These are phyloP conservation scores for Hydroisotoma schaefferi DNA, from an alignment of 2,888 invertebrate genomes.

Conservation along the genomic window DNA sequence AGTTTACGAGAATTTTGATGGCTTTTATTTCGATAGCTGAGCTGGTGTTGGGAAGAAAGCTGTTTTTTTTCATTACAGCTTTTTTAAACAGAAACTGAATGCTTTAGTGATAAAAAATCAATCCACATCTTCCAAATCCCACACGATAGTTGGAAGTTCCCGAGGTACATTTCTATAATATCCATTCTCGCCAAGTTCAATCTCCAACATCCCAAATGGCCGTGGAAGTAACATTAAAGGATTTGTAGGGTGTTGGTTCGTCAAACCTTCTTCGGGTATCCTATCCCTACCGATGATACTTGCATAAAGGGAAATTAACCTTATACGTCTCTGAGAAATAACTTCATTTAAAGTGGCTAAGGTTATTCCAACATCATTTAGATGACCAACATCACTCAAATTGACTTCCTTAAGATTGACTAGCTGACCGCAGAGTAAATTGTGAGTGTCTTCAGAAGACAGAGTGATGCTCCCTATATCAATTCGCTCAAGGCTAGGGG, in stretches of 20 bases:
- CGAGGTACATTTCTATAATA: constrained; percentile 20
- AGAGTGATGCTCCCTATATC: constrained; percentile 19
- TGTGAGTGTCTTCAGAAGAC: constrained; percentile 10
- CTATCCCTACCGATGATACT: constrained; percentile 4
- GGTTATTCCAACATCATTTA: constrained; percentile 16
- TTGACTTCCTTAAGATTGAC: constrained; percentile 10
- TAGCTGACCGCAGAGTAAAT: constrained; percentile 9
- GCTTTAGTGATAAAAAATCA: too few species aligned
- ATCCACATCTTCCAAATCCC: too few species aligned
- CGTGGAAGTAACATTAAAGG: not conserved
- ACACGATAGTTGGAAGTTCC: too few species aligned
- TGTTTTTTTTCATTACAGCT: too few species aligned
- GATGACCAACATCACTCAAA: constrained; percentile 19
- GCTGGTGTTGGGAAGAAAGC: too few species aligned
- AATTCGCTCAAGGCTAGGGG: constrained; percentile 10
- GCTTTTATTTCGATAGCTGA: too few species aligned
- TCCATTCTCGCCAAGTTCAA: constrained; percentile 15
- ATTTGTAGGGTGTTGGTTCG: constrained; percentile 16
- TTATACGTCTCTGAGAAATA: constrained; percentile 15
- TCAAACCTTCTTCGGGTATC: constrained; percentile 11
- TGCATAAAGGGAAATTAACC: constrained; percentile 9
- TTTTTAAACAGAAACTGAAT: too few species aligned
- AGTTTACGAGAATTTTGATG: too few species aligned
- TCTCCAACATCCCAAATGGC: constrained; percentile 20
- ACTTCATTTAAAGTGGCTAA: constrained; percentile 11